phyloP scores from a whole-genome alignment of 2,888 invertebrate genomes.

The Hydrotaea diabolus region DNA sequence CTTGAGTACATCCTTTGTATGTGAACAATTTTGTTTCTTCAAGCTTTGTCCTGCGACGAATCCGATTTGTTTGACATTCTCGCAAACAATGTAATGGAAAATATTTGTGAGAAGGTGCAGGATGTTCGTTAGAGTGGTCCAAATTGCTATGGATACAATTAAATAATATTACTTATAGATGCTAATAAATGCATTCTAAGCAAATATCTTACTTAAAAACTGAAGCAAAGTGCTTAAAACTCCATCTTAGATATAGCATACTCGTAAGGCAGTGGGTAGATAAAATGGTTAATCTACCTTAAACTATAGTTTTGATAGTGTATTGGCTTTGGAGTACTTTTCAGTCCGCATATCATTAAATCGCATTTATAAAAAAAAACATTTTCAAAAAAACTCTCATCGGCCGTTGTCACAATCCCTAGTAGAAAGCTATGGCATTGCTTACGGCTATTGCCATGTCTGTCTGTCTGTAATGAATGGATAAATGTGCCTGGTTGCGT shows the following conservation, averaged over 20 bases:
- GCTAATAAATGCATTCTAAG: too few species aligned
- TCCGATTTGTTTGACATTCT: conserved; percentile 17
- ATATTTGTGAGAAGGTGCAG: neutral
- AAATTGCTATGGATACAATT: too few species aligned
- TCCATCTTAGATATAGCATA: too few species aligned
- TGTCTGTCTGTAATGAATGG: neutral
- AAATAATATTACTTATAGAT: too few species aligned
- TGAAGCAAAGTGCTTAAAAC: too few species aligned
- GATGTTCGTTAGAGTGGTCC: neutral
- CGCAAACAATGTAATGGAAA: conserved; percentile 12
- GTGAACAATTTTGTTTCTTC: neutral
- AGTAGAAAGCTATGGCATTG: neutral
- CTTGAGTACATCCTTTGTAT: conserved; percentile 5
- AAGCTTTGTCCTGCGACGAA: neutral
- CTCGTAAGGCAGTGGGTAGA: too few species aligned
- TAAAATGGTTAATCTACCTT: too few species aligned
- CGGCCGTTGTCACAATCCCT: neutral
- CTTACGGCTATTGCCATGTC: neutral
- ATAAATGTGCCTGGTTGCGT: neutral
- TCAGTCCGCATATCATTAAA: neutral
- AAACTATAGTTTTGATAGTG: too few species aligned
- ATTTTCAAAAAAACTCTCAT: neutral
- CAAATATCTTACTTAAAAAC: too few species aligned
- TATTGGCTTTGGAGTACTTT: neutral
- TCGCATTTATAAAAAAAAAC: neutral